phyloP scores from a whole-genome alignment of 2,113 vertebrate genomes.

The Daphoenositta chrysoptera region DNA sequence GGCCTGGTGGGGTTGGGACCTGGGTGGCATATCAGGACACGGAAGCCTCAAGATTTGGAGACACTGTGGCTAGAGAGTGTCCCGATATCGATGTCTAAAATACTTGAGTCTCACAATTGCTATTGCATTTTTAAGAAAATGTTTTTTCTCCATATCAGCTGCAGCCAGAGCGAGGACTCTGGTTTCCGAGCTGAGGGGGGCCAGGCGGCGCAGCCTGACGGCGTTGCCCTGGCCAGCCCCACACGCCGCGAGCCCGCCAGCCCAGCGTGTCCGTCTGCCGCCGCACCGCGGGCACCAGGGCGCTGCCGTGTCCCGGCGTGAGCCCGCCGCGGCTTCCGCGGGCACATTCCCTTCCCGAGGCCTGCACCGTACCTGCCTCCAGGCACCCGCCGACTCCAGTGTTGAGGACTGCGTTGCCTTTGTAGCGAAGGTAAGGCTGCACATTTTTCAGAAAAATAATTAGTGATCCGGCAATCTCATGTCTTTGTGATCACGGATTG shows the following conservation, averaged over 20 bases:
- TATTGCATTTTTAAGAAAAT: not conserved
- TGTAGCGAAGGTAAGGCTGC: not conserved
- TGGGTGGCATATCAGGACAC: not conserved
- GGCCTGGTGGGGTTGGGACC: fast-evolving
- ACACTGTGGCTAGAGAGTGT: not conserved
- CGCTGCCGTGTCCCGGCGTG: fast-evolving
- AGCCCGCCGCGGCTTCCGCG: fast-evolving
- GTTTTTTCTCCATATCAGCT: fast-evolving
- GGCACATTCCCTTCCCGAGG: not conserved
- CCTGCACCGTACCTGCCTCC: not conserved
- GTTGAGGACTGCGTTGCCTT: not conserved
- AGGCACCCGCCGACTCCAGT: not conserved
- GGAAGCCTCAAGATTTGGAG: not conserved
- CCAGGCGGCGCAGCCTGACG: fast-evolving
- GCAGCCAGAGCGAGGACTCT: not conserved
- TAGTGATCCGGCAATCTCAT: not conserved
- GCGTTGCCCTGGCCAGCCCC: fast-evolving
- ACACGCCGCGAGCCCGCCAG: fast-evolving
- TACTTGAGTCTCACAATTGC: not conserved
- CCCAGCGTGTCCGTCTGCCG: fast-evolving
- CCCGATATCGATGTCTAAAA: fast-evolving
- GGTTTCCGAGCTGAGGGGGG: not conserved
- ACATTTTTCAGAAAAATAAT: not conserved
- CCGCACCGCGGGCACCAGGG: fast-evolving
- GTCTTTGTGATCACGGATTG: not conserved